Conservation (phyloP, 92 coral and sea anemone species). For the Umimayanthus kanabou region DNA sequence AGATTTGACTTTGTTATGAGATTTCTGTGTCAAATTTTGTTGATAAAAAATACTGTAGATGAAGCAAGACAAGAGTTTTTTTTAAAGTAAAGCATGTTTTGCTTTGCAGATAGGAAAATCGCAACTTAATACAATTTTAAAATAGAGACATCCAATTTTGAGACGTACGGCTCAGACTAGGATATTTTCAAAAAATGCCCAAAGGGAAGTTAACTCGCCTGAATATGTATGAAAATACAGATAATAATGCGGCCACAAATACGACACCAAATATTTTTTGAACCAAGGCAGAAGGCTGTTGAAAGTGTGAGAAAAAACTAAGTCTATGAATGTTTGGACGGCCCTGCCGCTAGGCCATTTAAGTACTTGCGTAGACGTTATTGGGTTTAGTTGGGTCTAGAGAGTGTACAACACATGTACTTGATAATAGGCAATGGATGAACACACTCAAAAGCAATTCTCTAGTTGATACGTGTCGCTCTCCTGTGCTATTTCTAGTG, state of each 20-base stretch:
- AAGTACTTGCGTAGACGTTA: neutral
- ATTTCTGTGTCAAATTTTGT: too few relatives aligned
- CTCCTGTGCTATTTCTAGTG: neutral
- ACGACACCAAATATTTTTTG: neutral
- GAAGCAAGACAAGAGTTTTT: too few relatives aligned
- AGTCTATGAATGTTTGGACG: neutral
- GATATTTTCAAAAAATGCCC: too few relatives aligned
- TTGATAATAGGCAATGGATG: neutral
- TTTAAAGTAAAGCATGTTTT: too few relatives aligned
- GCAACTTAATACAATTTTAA: too few relatives aligned
- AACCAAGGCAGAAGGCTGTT: neutral
- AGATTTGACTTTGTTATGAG: too few relatives aligned
- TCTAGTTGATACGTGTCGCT: neutral
- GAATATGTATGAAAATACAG: too few relatives aligned
- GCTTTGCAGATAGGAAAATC: too few relatives aligned
- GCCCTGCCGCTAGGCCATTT: neutral
- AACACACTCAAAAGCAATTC: neutral
- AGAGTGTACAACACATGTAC: neutral
- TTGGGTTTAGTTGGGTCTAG: neutral
- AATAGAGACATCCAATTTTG: slow-evolving; percentile 1
- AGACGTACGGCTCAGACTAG: neutral
- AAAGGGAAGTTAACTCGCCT: neutral
- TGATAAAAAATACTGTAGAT: too few relatives aligned
- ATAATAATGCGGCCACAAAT: neutral
- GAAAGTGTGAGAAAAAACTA: neutral